Base-by-base conservation (phyloP, 2,797 vertebrate species). In the Esox masquinongy region DNA sequence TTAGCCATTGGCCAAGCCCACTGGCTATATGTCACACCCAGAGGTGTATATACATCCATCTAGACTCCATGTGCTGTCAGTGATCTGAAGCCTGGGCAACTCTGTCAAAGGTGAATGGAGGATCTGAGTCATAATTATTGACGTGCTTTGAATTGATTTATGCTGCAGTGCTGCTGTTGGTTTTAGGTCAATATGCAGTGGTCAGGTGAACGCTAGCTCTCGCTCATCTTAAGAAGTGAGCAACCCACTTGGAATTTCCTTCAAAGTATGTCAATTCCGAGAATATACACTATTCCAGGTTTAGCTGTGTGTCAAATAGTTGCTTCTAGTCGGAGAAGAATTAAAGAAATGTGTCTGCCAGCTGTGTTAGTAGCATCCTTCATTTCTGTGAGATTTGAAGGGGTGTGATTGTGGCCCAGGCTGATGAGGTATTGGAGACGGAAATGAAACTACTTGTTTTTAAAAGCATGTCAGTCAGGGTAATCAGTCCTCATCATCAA, bases 331-430 rank as follows among this genome's bases (percentile, higher is more conserved):
- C 61, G 36, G 72, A 68, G 73, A 72, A 14, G 24, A 63, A 77
- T 66, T 77, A 83, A 66, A 83, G 50, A 74, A 80, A 77, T 81
- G 70, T 74, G 81, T 77, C 79, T 31, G 61, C 81, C 75, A 39
- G 77, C 79, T 74, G 81, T 73, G 71, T 64, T 78, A 78, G 72
- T 80, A 76, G 73, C 14, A 9, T 49, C 66, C 78, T 81, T 70
- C 56, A 70, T 77, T 83, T 82, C 75, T 77, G 82, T 77, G 73
- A 72, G 72, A 75, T 82, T 80, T 72, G 29, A 72, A 80, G 76
- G 36, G 70, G 29, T 67, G 59, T 72, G 75, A 83, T 49, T 39
- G 24, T 31, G 31, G 77, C 73, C 76, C 50, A 53, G 7, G 68
- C 24, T 63, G 63, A 75, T 26, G 66, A 75, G 66, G 76, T 70